Base-by-base conservation (phyloP, 2,888 invertebrate species). In the Troides helena region DNA sequence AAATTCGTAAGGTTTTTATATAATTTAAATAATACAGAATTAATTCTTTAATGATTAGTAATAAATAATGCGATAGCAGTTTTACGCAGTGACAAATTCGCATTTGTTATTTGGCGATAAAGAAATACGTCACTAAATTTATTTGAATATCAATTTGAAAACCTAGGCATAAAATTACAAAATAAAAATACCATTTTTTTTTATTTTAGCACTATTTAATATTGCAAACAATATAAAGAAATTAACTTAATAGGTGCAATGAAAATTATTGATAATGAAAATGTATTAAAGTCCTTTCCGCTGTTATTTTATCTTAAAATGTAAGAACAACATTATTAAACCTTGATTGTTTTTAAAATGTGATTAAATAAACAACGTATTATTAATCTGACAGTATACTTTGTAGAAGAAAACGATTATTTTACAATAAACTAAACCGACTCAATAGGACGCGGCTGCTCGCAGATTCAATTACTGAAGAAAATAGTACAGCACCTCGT, bases 401-500 rank as follows among this genome's bases (percentile, higher is more conserved):
- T 62, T 62, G 21, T 23, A n/a, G 58, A 66, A 14, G 39, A 62
- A 56, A 62, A 39, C 53, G 56, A 56, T 56, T 67, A 62, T 43
- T 68, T 57, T 46, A 14, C 21, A 61, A 61, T 61, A 61, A 69
- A 46, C 25, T 69, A 65, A 57, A 50, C 30, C 65, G 18, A 59
- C 57, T 61, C 62, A 69, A 65, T 61, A 61, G 56, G 56, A 65
- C 23, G 43, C 67, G 62, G 56, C 43, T 46, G 62, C 65, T 66
- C 58, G 62, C 62, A 21, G 63, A 70, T 70, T 66, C 69, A 70
- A 70, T 70, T 70, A 70, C 69, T 57, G 66, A 62, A 66, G 69
- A 66, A 66, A 70, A 70, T 70, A n/a, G n/a, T n/a, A n/a, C n/a
- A n/a, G n/a, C n/a, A n/a, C n/a, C n/a, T n/a, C n/a, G n/a, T n/a